A percentile compares a stretch with the other conserved stretches of the same genome.
Evolutionary conservation across 2,797 vertebrate genomes (phyloP).

Genomic region (Falco cherrug): DNA sequence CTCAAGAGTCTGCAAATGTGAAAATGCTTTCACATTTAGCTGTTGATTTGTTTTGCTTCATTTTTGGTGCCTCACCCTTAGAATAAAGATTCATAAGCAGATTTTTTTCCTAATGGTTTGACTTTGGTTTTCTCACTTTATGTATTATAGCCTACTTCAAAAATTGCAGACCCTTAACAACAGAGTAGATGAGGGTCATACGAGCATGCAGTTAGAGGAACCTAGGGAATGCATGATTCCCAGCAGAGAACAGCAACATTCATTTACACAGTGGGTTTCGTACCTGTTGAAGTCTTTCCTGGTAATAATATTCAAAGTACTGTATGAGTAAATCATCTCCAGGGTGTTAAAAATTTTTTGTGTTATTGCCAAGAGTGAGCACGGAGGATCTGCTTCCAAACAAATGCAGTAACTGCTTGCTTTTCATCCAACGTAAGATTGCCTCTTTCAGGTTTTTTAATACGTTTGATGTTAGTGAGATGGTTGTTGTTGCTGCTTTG

Average conservation of each 20-base stretch:
- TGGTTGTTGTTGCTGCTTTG: background rate
- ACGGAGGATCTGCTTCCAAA: background rate
- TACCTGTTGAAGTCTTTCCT: background rate
- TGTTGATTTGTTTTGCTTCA: background rate
- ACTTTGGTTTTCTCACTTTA: background rate
- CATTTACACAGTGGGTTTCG: background rate
- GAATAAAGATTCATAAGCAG: background rate
- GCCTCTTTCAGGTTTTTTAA: background rate
- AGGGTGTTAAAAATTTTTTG: background rate
- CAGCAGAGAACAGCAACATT: background rate
- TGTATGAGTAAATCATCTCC: background rate
- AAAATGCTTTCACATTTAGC: background rate
- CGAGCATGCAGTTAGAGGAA: accelerated
- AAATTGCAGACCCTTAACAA: background rate
- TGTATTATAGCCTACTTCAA: background rate
- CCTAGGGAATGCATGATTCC: background rate
- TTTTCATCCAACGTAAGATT: background rate
- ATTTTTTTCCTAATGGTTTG: background rate
- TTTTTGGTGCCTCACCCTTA: background rate
- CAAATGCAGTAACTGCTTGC: background rate
- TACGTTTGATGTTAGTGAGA: background rate
- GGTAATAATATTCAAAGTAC: background rate
- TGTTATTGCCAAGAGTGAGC: background rate
- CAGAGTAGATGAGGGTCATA: background rate
- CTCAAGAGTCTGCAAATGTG: background rate